Conservation (phyloP, 2,113 vertebrate species). For the Benitochromis conjunctus region DNA sequence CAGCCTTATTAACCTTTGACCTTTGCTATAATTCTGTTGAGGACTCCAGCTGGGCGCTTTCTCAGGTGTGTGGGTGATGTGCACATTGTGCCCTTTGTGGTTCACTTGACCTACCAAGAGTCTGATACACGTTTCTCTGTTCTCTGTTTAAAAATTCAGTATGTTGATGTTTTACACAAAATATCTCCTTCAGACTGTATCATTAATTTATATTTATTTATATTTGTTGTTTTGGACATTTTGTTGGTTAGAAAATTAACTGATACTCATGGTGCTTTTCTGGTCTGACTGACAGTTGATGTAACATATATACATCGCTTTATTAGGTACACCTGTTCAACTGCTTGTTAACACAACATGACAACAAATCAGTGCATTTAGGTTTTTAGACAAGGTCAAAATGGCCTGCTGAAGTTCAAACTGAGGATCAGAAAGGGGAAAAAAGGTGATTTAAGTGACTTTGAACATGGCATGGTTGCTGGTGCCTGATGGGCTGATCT, state of each 20-base stretch:
- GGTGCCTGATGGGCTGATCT: background rate
- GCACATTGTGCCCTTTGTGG: background rate
- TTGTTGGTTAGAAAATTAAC: background rate
- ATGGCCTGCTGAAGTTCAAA: background rate
- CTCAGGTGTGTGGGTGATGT: slow-evolving; percentile 32
- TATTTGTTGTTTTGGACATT: background rate
- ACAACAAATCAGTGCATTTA: background rate
- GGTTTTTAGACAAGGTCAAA: background rate
- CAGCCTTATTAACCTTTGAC: slow-evolving; percentile 56
- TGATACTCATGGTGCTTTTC: background rate
- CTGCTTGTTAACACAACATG: background rate
- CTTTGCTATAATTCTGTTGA: slow-evolving; percentile 9
- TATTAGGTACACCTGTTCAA: background rate
- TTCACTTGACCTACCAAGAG: slow-evolving; percentile 15
- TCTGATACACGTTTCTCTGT: background rate
- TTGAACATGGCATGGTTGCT: background rate
- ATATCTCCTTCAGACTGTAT: background rate
- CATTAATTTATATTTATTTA: background rate
- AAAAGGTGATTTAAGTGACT: background rate
- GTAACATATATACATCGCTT: background rate
- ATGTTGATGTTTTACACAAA: background rate
- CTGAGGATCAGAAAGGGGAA: background rate
- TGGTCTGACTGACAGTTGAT: background rate
- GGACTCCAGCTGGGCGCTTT: slow-evolving; percentile 4
- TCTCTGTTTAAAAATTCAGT: background rate